Evolutionary conservation across 2,113 vertebrate species (phyloP).

Genomic region (Mormoops blainvillei): DNA sequence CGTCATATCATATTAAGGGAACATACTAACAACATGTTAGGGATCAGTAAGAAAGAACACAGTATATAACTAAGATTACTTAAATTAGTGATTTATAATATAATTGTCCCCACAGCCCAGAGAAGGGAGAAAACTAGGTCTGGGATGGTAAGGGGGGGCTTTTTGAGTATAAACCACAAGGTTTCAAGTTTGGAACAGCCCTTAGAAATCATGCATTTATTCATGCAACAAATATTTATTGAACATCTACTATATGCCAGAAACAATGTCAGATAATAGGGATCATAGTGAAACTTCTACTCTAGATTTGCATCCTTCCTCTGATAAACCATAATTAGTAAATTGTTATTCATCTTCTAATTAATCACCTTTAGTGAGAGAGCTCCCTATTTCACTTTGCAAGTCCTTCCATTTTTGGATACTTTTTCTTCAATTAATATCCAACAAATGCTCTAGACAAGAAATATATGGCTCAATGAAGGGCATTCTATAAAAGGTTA

Average conservation of each 20-base stretch:
- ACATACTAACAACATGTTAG: neutral
- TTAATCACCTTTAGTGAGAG: neutral
- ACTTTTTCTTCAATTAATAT: conserved; percentile 1
- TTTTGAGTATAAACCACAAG: neutral
- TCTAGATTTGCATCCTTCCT: neutral
- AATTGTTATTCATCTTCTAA: neutral
- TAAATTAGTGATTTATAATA: conserved; percentile 22
- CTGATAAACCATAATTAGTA: neutral
- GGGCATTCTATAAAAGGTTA: neutral
- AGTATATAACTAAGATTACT: conserved; percentile 4
- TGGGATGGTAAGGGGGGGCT: neutral
- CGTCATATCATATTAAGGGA: neutral
- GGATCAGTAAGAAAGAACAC: neutral
- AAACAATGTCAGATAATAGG: neutral
- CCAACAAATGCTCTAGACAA: neutral
- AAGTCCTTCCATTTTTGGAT: neutral
- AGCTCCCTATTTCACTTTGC: neutral
- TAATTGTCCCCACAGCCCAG: neutral
- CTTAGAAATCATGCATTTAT: neutral
- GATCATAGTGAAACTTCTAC: neutral
- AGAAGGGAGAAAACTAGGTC: neutral
- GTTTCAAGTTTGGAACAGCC: neutral
- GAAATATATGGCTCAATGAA: neutral
- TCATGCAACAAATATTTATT: neutral
- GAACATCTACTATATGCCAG: neutral